Conservation (phyloP, 2,113 vertebrate species). For the Craseonycteris thonglongyai region DNA sequence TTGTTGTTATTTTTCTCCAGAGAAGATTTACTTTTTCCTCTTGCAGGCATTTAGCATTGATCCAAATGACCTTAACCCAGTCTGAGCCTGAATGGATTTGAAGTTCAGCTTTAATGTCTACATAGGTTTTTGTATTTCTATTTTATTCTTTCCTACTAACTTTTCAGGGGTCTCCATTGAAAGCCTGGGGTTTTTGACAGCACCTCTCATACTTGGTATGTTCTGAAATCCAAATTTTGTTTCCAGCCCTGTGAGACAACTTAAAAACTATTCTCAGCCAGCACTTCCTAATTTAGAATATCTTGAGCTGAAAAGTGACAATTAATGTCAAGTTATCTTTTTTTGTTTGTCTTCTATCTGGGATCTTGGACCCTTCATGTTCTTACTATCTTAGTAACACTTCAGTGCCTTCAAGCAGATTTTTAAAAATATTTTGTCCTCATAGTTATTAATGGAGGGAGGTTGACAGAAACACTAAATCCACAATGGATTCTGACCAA, state of each 20-base stretch:
- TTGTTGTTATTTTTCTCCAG: background rate
- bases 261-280: background rate
- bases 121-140: background rate
- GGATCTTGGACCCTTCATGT: background rate
- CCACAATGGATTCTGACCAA: background rate
- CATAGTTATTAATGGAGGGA: background rate
- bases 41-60: background rate
- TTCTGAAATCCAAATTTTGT: background rate
- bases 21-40: background rate
- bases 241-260: background rate
- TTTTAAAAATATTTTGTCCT: background rate
- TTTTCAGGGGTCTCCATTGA: background rate
- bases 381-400: background rate
- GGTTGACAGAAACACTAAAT: background rate
- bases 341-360: background rate
- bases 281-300: background rate
- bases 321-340: constrained; percentile 6
- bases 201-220: background rate
- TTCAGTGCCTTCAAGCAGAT: background rate
- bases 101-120: background rate
- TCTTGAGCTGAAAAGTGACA: background rate
- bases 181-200: background rate
- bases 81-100: background rate
- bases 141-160: background rate
- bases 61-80: background rate